Base-by-base conservation (phyloP, 2,888 invertebrate genomes). In the Isoperla grammatica region DNA sequence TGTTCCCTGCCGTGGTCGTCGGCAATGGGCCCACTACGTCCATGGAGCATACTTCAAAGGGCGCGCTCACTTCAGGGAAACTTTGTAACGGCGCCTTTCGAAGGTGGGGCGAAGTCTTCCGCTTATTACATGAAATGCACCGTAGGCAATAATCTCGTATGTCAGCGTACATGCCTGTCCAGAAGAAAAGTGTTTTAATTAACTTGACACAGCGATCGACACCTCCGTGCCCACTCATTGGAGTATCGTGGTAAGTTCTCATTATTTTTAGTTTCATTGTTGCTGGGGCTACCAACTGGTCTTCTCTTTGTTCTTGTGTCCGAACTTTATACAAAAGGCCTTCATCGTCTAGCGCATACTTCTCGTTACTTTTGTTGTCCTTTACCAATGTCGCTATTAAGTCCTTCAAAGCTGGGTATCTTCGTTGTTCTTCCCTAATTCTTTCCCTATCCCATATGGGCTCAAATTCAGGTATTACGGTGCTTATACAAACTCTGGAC, bases 61-160 rank as follows among this genome's bases (percentile, higher is more conserved):
- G 29, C 4, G 29, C 29, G 4, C 8, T 8, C 8, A 29, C 8
- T 6, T 4, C 5, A 6, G 4, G 29, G 8, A 40, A 40, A 19
- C 12, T 8, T 48, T 56, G 56, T 15, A 56, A 2, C 12, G 56
- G 56, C 11, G 56, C 56, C 13, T n/a, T n/a, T 49, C 8, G 4
- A 29, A 19, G 12, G 13, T 39, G 56, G 2, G 15, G 12, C 3
- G 56, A n/a, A 4, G 15, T 45, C 22, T 57, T 57, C 29, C 57
- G 9, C 17, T 29, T 4, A 29, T 4, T 8, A 8, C 29, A 29
- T 8, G 29, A 29, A 8, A 29, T 29, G 29, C 29, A 29, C 8
- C 8, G 4, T 29, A 8, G 5, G 8, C 29, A 29, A 8, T 29
- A 29, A 6, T 8, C 8, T 4, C 29, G 29, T 29, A 29, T 29